Percentiles rank a stretch among this genome's conserved stretches.
Conservation (phyloP, 1,140 invertebrate genomes). For the Ceratina japonica region DNA sequence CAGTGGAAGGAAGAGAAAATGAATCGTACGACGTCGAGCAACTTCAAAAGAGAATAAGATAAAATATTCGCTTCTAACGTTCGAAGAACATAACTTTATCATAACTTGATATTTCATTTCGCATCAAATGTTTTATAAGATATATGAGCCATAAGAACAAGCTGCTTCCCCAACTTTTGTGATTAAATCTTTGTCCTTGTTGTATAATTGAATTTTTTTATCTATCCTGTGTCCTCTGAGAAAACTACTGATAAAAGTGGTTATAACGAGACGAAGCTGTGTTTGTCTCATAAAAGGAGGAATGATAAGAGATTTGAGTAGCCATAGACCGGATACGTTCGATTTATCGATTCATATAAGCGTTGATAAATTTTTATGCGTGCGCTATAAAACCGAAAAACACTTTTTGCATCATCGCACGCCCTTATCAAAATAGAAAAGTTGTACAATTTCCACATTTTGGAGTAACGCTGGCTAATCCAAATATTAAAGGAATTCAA, state of each 20-base stretch:
- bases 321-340: no score
- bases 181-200: constrained; percentile 21
- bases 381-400: background rate
- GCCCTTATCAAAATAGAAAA: background rate
- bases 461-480: no score
- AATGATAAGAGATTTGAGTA: background rate
- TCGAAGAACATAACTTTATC: background rate
- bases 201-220: constrained; percentile 43
- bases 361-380: constrained; percentile 3
- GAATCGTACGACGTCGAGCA: constrained; percentile 10
- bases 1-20: background rate
- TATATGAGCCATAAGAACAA: constrained; percentile 25
- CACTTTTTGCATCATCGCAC: background rate
- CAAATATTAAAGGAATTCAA: no score
- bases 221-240: background rate
- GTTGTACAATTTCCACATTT: no score
- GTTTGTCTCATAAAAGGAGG: no score
- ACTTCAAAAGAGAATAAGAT: background rate
- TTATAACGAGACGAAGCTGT: constrained; percentile 10
- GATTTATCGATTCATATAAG: background rate
- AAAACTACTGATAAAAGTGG: no score
- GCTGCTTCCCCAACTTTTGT: constrained; percentile 15
- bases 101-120: constrained; percentile 14
- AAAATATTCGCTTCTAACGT: background rate
- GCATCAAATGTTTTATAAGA: background rate